These are phyloP conservation scores for Drosophila longiperda DNA, from an alignment of 2,888 invertebrate genomes.

Conservation along the genomic window DNA sequence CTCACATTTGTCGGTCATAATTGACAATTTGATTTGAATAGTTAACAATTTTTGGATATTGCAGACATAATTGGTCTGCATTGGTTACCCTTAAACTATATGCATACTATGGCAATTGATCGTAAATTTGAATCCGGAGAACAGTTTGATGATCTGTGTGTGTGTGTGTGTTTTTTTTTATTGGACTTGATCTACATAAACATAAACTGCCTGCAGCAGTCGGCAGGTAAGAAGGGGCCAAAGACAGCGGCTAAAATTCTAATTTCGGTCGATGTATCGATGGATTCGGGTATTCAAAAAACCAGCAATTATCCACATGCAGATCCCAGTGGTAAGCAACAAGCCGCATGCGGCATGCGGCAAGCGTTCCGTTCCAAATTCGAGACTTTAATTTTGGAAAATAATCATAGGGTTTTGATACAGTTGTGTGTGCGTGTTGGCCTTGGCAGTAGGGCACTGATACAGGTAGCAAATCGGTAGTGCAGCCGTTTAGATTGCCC, in stretches of 20 bases:
- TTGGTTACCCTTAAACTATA: neutral
- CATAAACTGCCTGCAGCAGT: constrained; percentile 40
- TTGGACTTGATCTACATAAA: constrained; percentile 31
- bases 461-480: constrained; percentile 8
- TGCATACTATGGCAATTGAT: constrained; percentile 43
- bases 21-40: constrained; percentile 67
- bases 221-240: constrained; percentile 10
- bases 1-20: constrained; percentile 72
- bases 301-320: constrained; percentile 69
- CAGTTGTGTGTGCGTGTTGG: constrained; percentile 53
- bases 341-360: constrained; percentile 21
- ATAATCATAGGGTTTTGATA: constrained; percentile 68
- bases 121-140: constrained; percentile 49
- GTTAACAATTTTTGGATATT: constrained; percentile 27
- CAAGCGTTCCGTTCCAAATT: constrained; percentile 31
- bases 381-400: constrained; percentile 60
- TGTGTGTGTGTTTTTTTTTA: neutral
- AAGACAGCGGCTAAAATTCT: constrained; percentile 39
- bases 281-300: constrained; percentile 32
- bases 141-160: neutral
- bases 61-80: constrained; percentile 35
- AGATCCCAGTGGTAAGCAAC: constrained; percentile 38
- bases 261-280: constrained; percentile 40
- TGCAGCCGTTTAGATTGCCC: constrained; percentile 69
- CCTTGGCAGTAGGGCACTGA: constrained; percentile 67